Conservation (phyloP, 2,113 vertebrate species). For the Phainopepla nitens region DNA sequence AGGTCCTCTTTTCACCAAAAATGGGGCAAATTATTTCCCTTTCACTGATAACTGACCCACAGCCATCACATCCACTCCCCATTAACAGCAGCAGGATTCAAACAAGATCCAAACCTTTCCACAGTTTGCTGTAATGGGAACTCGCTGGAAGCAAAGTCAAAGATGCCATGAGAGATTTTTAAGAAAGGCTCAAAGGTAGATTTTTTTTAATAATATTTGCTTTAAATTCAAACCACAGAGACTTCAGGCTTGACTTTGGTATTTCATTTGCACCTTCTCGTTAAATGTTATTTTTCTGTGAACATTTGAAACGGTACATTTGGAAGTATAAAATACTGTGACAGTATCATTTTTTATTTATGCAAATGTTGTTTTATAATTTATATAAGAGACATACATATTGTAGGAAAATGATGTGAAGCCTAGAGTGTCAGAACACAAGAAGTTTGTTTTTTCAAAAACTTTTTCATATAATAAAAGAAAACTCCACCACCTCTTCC, state of each 20-base stretch:
- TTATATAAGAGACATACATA: slow-evolving; percentile 17
- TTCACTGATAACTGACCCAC: not conserved
- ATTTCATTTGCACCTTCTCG: not conserved
- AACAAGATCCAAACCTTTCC: not conserved
- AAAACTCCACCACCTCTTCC: not conserved
- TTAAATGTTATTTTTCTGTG: not conserved
- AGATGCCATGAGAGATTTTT: not conserved
- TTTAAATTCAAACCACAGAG: not conserved
- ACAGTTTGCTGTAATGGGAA: not conserved
- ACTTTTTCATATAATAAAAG: not conserved
- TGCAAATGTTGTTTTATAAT: slow-evolving; percentile 23
- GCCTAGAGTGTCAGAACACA: not conserved
- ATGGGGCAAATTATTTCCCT: not conserved
- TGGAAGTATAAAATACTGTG: not conserved
- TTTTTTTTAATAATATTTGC: not conserved
- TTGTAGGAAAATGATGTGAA: not conserved
- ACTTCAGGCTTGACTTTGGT: not conserved
- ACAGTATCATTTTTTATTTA: slow-evolving; percentile 10
- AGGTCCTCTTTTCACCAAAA: not conserved
- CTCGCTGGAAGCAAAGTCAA: not conserved
- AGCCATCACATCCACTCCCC: not conserved
- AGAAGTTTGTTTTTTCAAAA: not conserved
- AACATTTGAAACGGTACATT: not conserved
- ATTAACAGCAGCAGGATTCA: not conserved
- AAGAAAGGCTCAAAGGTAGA: not conserved